Evolutionary conservation across 2,888 invertebrate genomes (phyloP).

Genomic region (Pegoplata infirma): DNA sequence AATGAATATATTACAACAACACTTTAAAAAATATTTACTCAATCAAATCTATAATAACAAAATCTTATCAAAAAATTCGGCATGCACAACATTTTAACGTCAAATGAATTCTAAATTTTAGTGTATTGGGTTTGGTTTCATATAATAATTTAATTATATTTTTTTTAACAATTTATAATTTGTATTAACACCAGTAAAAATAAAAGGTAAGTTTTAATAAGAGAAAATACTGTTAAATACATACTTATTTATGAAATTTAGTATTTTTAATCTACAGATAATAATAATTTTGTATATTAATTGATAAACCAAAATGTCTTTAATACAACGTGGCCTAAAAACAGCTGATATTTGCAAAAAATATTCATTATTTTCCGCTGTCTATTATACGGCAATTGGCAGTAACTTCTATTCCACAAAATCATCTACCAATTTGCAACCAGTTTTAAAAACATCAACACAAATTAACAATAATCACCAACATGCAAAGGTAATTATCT

Average conservation of each 20-base stretch:
- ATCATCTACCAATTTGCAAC: slow-evolving; percentile 23
- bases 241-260: not conserved
- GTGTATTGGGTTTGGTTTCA: slow-evolving; percentile 3
- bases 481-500: slow-evolving; percentile 43
- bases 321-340: slow-evolving; percentile 45
- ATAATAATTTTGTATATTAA: not conserved
- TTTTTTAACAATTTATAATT: not conserved
- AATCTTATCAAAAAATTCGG: slow-evolving; percentile 32
- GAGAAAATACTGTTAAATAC: not conserved
- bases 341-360: slow-evolving; percentile 38
- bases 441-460: slow-evolving; percentile 16
- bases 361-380: slow-evolving; percentile 6
- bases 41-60: slow-evolving; percentile 4
- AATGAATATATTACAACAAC: not conserved
- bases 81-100: not conserved
- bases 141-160: not conserved
- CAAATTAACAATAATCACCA: slow-evolving; percentile 3
- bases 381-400: slow-evolving; percentile 17
- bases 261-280: not conserved
- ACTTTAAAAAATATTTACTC: not conserved
- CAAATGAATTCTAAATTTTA: not conserved
- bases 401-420: slow-evolving; percentile 29
- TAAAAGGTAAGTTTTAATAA: not conserved
- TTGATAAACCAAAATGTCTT: slow-evolving; percentile 30
- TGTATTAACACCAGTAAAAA: not conserved